Base-by-base conservation (phyloP, 2,113 vertebrate genomes). In the Apaloderma vittatum region DNA sequence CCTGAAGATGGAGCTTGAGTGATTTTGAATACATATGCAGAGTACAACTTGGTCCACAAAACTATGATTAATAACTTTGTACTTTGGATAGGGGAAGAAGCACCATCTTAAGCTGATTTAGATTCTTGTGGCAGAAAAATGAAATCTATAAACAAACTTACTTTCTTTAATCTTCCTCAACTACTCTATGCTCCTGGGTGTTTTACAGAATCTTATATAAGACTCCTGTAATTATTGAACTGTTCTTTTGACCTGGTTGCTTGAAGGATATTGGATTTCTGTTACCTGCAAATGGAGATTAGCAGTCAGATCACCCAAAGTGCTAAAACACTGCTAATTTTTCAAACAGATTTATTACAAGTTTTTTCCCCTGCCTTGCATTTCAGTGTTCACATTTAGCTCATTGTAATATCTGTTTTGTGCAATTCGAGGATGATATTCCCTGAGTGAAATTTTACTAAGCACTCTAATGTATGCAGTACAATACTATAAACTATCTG, bases 101-200 rank as follows among this genome's bases (percentile, higher is more conserved):
- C 3, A n/a, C 27, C 21, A 36, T 78, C 15, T 86, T 71, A 73
- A 94, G 52, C 40, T 93, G 96, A 95, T 96, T 97, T 93, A 93
- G 93, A 97, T 97, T 97, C 96, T 88, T 93, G 23, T 91, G 89
- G 89, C 90, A 97, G 83, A 98, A 85, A 97, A 97, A 91, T 86
- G 46, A 98, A 97, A 97, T 98, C 93, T 94, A 95, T 96, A 96
- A 98, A 97, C 90, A 97, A 98, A 97, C 90, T 93, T 92, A 57
- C 55, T 89, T 74, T 77, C 92, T 88, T 97, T 97, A 95, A 93
- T 97, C 80, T 70, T 93, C 43, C 80, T 94, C 79, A 90, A 94
- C 59, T 95, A 57, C 68, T 34, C 46, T 85, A 57, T 96, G 89
- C 86, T 95, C 96, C 90, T 79, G 82, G 84, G 82, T 97, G 97